Evolutionary conservation across 2,888 invertebrate species (phyloP).

Genomic region (Dynastes hyllus): DNA sequence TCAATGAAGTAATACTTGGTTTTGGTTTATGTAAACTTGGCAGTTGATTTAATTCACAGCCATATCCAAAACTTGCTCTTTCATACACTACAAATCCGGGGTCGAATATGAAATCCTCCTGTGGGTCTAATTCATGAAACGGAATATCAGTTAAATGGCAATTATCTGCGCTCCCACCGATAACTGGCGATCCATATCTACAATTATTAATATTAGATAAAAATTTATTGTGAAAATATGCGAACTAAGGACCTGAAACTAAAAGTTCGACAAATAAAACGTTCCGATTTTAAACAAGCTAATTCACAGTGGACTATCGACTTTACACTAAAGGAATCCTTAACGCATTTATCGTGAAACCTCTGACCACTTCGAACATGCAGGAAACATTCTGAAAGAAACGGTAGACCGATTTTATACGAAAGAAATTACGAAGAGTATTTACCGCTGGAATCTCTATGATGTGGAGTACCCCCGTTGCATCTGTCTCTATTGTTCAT

Average conservation of each 20-base stretch:
- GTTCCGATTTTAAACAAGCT: slow-evolving; percentile 82
- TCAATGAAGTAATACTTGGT: slow-evolving; percentile 60
- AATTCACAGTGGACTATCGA: slow-evolving; percentile 87
- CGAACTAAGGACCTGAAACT: slow-evolving; percentile 77
- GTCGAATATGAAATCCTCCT: slow-evolving; percentile 75
- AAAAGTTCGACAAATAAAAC: slow-evolving; percentile 87
- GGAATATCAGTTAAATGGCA: slow-evolving; percentile 86
- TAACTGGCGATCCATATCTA: slow-evolving; percentile 80
- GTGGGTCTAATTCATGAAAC: slow-evolving; percentile 78
- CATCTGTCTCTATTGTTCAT: slow-evolving; percentile 78
- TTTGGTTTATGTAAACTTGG: slow-evolving; percentile 64
- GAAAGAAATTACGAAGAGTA: neutral
- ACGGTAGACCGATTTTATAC: neutral
- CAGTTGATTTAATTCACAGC: slow-evolving; percentile 82
- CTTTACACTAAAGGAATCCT: slow-evolving; percentile 79
- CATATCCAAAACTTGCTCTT: slow-evolving; percentile 86
- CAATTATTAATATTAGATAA: slow-evolving; percentile 45
- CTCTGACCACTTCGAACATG: slow-evolving; percentile 84
- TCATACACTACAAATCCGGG: slow-evolving; percentile 85
- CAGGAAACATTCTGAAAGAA: slow-evolving; percentile 84
- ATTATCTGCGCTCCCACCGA: slow-evolving; percentile 81
- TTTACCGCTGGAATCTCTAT: slow-evolving; percentile 70
- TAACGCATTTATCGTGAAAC: slow-evolving; percentile 77
- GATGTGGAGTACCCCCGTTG: slow-evolving; percentile 67
- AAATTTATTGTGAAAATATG: neutral